Evolutionary conservation across 2,888 invertebrate genomes (phyloP).

Genomic region (Drosophila mettleri): DNA sequence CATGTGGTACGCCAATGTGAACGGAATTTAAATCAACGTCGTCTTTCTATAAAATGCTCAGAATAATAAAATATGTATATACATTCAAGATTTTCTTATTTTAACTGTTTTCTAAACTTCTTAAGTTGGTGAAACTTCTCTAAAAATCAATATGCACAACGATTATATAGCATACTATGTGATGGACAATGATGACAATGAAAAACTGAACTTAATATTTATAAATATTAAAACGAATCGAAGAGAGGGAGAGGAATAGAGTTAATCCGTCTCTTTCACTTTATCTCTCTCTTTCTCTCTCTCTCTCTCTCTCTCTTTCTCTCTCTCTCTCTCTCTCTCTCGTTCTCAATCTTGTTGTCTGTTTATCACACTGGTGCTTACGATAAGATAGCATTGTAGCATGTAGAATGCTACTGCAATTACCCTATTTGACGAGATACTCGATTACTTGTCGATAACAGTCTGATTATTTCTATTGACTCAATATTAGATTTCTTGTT

Average conservation of each 20-base stretch:
- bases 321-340: neutral
- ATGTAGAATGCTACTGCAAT: neutral
- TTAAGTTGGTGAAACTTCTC: too few species aligned
- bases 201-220: neutral
- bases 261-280: too few species aligned
- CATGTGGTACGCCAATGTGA: neutral
- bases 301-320: neutral
- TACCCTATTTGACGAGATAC: neutral
- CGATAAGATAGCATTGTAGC: neutral
- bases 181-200: neutral
- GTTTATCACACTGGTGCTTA: neutral
- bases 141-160: neutral
- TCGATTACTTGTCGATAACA: neutral
- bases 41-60: neutral
- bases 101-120: too few species aligned
- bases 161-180: neutral
- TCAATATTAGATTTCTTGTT: too few species aligned
- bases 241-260: neutral
- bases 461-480: neutral
- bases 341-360: neutral
- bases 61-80: neutral
- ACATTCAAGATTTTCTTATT: neutral
- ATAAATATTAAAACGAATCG: neutral
- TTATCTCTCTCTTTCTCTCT: neutral
- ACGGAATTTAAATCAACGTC: neutral